Evolutionary conservation across 2,888 invertebrate species (phyloP).

Genomic region (Oegoconia quadripuncta): DNA sequence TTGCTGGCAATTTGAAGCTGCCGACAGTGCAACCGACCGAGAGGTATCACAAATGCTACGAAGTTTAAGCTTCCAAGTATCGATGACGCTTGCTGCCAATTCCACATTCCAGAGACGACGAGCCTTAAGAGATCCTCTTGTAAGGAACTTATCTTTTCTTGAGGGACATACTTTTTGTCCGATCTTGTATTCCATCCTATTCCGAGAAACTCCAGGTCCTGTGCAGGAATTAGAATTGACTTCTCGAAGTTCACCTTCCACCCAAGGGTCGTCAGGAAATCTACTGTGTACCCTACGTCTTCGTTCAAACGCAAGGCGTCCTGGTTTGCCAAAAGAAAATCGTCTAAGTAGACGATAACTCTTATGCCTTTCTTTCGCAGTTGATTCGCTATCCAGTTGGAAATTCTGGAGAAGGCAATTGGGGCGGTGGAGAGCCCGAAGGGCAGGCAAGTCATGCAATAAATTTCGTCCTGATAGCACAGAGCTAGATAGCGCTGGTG

Average conservation of each 20-base stretch:
- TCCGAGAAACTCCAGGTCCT: neutral
- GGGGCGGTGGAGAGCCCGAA: slow-evolving; percentile 16
- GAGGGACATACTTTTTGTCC: too few species aligned
- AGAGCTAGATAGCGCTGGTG: slow-evolving; percentile 1
- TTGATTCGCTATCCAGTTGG: slow-evolving; percentile 9
- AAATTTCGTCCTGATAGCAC: neutral
- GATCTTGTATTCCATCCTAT: neutral
- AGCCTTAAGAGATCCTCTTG: too few species aligned
- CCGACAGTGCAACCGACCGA: slow-evolving; percentile 8
- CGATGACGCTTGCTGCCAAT: slow-evolving; percentile 8
- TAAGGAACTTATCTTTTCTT: too few species aligned
- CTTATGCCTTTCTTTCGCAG: slow-evolving; percentile 5
- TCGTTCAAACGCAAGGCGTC: neutral
- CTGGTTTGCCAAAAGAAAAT: slow-evolving; percentile 1
- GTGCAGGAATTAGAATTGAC: neutral
- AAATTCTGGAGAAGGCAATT: slow-evolving; percentile 7
- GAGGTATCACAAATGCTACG: slow-evolving; percentile 7
- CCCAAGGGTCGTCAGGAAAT: neutral
- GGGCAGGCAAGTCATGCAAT: slow-evolving; percentile 7
- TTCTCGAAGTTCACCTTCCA: neutral
- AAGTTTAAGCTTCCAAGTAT: slow-evolving; percentile 13
- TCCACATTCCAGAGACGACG: too few species aligned
- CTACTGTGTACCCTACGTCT: neutral
- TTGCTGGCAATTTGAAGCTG: slow-evolving; percentile 6
- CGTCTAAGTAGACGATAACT: slow-evolving; percentile 13